Evolutionary conservation across 2,113 vertebrate genomes (phyloP), one percentile per base, ranked within the genome.

Genomic region (Phalacrocorax brasilianus): DNA sequence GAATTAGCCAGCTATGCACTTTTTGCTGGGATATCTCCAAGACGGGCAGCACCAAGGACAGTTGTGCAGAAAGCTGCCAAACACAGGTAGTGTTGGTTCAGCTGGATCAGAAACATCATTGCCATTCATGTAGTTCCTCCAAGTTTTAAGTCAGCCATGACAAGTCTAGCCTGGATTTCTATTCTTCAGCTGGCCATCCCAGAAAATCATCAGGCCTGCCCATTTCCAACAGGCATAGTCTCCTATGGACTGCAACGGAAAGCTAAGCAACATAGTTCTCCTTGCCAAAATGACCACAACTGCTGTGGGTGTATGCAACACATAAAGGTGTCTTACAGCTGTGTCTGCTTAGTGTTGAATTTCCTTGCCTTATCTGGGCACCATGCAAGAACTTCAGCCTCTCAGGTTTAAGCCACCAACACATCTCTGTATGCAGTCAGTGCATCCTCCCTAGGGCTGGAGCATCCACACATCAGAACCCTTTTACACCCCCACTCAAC

Each of bases 261-360:
- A 65, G 20, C 30, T 63, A 32, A 74, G 47, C 53, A 74, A 45
- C 0, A 0, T 3, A 58, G 40, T 4, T 74, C 42, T 70, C 15
- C 7, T 32, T 62, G 55, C 12, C 14, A 44, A 38, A 81, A 70
- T 24, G 30, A 63, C 13, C 68, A 52, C 6, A 50, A 7, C 28
- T 65, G 32, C 80, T 73, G 30, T 40, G 10, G 35, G 18, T 47
- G 32, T 7, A 30, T 1, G 5, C 35, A 62, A 20, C 19, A 8
- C 0, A 0, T 38, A 59, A 56, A 59, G 11, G 6, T 5, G 18
- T 20, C 33, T 85, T 38, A 70, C 38, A 66, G 2, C 28, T 26
- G 12, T n/a, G 35, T 11, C 32, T 79, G 45, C 47, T 33, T 38
- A 11, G 17, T 19, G 8, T 2, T 75, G 44, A 30, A 58, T 61